Base-by-base conservation (phyloP, 2,797 vertebrate genomes). In the Silurus aristotelis region DNA sequence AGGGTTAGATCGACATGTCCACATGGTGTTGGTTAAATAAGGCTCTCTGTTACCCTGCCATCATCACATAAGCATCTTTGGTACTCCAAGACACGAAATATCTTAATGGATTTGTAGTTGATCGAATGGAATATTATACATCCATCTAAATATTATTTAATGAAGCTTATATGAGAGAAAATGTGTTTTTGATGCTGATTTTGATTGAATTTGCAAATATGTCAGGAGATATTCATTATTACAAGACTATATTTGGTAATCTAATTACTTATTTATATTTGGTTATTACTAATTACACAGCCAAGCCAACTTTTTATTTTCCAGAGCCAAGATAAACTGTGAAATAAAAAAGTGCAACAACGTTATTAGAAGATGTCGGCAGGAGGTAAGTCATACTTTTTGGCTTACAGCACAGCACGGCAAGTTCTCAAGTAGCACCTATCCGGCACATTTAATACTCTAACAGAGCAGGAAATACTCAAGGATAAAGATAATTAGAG, bases 1-100 rank as follows among this genome's bases (percentile, higher is more conserved):
- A 91, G 88, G 43, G n/a, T 38, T 90, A 89, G 88, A 76, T 82
- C 75, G 88, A 90, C 89, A 91, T 90, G 91, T 90, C 92, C 89
- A 76, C 68, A 68, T 78, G 73, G 87, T 88, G 82, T 89, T 83
- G 81, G 86, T 22, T 87, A 77, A 81, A 87, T 38, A 63, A 88
- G 87, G 88, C 88, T 88, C 66, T 85, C 85, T 92, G 88, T 83
- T 94, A 93, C 89, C 90, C 55, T 61, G 64, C 27, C 70, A 46
- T 75, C 60, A 77, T 67, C 58, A 72, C 20, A 66, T 55, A 60
- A 20, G 22, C n/a, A 5, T 61, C 27, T 25, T 70, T n/a, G 9
- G 20, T 9, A 6, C 25, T 58, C 46, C 13, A 10, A 81, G n/a
- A 22, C 58, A 78, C 60, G 25, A 10, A 63, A 48, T 19, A 64